Conservation (phyloP, 2,113 vertebrate genomes). For the Platycercus adscitus region DNA sequence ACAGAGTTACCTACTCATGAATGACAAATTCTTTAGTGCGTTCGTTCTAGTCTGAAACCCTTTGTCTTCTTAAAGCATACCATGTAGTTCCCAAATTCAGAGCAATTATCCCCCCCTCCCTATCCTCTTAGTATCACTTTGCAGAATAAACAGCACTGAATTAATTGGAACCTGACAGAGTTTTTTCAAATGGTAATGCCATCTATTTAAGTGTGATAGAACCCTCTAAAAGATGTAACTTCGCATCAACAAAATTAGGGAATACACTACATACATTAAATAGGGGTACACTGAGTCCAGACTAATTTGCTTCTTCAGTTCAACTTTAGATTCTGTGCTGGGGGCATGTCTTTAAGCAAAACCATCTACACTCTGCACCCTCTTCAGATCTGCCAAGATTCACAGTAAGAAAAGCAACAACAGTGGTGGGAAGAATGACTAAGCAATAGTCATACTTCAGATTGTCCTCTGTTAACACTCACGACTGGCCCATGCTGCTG, state of each 20-base stretch:
- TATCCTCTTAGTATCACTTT: not conserved
- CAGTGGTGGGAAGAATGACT: not conserved
- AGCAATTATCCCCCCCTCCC: not conserved
- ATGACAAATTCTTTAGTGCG: not conserved
- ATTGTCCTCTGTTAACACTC: not conserved
- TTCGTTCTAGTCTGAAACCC: not conserved
- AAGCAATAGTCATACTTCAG: not conserved
- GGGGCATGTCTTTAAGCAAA: not conserved
- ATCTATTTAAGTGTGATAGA: not conserved
- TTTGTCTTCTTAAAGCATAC: not conserved
- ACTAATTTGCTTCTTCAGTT: not conserved
- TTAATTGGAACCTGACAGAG: not conserved
- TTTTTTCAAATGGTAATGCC: not conserved
- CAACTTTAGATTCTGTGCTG: not conserved
- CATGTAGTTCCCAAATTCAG: not conserved
- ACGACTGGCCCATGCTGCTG: not conserved
- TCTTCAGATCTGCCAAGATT: not conserved
- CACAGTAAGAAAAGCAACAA: slow-evolving; percentile 12
- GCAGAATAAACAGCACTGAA: not conserved
- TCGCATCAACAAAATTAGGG: not conserved
- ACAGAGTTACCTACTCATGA: slow-evolving; percentile 15
- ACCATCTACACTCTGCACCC: not conserved
- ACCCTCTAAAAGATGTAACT: slow-evolving; percentile 16
- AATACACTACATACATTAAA: slow-evolving; percentile 29
- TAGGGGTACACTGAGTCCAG: not conserved